Percentiles rank a stretch among this genome's conserved stretches.
phyloP scores from a whole-genome alignment of 2,888 invertebrate genomes.

The Orthosia incerta region DNA sequence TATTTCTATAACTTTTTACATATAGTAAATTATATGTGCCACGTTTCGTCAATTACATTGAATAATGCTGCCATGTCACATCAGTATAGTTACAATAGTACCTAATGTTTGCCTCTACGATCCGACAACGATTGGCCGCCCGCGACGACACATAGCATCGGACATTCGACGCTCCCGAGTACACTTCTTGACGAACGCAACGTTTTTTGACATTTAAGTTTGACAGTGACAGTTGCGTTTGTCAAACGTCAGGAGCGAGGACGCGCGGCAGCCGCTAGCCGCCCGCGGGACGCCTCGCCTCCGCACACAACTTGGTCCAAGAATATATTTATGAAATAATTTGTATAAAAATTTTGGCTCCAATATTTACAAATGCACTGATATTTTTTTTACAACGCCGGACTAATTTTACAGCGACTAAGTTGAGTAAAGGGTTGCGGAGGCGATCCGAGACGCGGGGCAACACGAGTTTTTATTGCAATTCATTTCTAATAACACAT shows the following conservation, averaged over 20 bases:
- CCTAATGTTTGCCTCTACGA: constrained; percentile 88
- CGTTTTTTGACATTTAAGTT: constrained; percentile 15
- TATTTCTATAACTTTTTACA: constrained; percentile 91
- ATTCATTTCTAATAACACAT: constrained; percentile 89
- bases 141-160: constrained; percentile 57
- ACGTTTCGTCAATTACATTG: constrained; percentile 87
- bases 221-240: constrained; percentile 37
- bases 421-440: constrained; percentile 78
- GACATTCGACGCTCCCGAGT: constrained; percentile 47
- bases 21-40: constrained; percentile 90
- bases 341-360: constrained; percentile 90
- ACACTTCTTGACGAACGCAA: constrained; percentile 39
- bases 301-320: constrained; percentile 83
- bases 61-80: constrained; percentile 86
- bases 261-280: constrained; percentile 60
- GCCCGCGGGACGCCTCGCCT: constrained; percentile 66
- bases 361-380: constrained; percentile 89
- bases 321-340: constrained; percentile 88
- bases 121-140: constrained; percentile 79
- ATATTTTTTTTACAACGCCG: constrained; percentile 87
- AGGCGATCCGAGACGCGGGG: constrained; percentile 70
- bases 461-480: constrained; percentile 77
- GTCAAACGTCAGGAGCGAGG: constrained; percentile 42
- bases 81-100: constrained; percentile 86
- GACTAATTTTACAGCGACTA: constrained; percentile 87